Evolutionary conservation across 2,113 vertebrate species (phyloP), one percentile per base, ranked within the genome.

Genomic region (Prietella phreatophila): DNA sequence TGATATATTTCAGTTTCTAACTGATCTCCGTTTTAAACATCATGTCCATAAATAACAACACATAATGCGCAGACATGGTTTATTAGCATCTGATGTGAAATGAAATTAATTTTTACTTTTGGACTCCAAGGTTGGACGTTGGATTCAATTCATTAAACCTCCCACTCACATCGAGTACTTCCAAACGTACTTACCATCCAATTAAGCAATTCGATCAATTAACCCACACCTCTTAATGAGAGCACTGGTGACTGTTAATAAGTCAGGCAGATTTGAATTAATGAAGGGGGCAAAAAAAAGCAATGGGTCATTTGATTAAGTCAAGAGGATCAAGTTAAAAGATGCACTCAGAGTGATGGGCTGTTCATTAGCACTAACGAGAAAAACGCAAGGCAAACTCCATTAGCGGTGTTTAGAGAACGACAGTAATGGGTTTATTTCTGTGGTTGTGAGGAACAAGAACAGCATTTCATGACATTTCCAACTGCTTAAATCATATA

Each of bases 301-400:
- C 42, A 19, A 20, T 11, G n/a, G 78, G 63, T 42, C 33, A 61
- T 39, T 36, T 83, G 80, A 89, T 88, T 65, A 80, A 73, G 78
- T 67, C 53, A 71, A 86, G 30, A 63, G 84, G 86, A 58, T 56
- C 67, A 87, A 88, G 75, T 90, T 84, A 80, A 83, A 73, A 83
- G 19, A 71, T 81, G 47, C 78, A 75, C 39, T 88, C 33, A 75
- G 56, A 39, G 22, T 39, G 84, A 88, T 85, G 83, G 56, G 42
- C 78, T 73, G 85, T 80, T 86, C 80, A 88, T 90, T 81, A 86
- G 58, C 30, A 11, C 60, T 69, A 76, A 76, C 42, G 56, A 63
- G 60, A 83, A 61, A 47, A 83, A 69, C 33, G 36, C 82, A 20
- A 63, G 17, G 30, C 20, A 19, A 69, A 80, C 55, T 61, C 50